phyloP scores from a whole-genome alignment of 2,797 vertebrate genomes.

The Peromyscus melanophrys region DNA sequence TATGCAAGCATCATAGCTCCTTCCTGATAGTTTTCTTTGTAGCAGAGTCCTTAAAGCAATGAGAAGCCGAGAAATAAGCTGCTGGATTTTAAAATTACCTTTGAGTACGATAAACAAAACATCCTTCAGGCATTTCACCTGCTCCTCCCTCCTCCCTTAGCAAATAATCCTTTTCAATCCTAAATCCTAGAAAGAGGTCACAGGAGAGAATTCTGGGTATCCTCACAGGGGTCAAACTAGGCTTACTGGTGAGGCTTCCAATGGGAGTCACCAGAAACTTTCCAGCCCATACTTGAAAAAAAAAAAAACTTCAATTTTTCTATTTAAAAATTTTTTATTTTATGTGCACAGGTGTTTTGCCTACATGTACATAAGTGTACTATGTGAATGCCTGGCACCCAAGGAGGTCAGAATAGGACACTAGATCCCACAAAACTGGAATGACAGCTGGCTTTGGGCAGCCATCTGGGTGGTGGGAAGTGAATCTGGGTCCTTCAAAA shows the following conservation, averaged over 20 bases:
- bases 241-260: neutral
- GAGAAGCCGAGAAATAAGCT: slow-evolving; percentile 27
- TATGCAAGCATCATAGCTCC: neutral
- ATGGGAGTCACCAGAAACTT: neutral
- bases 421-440: neutral
- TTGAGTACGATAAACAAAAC: neutral
- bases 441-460: neutral
- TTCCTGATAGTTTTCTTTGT: neutral
- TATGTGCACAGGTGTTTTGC: neutral
- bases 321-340: neutral
- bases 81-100: neutral
- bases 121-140: neutral
- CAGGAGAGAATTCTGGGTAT: neutral
- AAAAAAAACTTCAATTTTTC: neutral
- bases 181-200: neutral
- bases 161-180: neutral
- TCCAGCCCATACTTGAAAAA: neutral
- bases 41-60: neutral
- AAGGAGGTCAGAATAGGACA: neutral
- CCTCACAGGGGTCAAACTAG: neutral
- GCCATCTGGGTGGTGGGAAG: neutral
- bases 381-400: neutral
- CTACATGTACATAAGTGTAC: neutral
- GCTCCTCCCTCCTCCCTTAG: neutral
- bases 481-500: neutral